Conservation (phyloP, 2,113 vertebrate genomes). For the Echinops telfairi region DNA sequence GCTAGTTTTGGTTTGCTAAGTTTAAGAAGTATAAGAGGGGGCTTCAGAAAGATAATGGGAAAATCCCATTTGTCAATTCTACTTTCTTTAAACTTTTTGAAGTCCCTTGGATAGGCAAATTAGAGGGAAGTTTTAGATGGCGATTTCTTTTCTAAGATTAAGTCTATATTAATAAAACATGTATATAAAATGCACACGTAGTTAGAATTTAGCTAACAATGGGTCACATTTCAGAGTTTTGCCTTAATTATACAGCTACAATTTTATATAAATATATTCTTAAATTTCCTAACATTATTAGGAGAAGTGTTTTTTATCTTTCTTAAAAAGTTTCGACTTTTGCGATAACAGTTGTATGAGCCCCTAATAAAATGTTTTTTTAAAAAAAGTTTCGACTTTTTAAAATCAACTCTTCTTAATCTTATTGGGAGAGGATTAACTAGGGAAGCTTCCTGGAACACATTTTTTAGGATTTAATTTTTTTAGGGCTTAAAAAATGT, state of each 20-base stretch:
- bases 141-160: not conserved
- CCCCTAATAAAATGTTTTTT: no score
- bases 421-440: not conserved
- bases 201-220: not conserved
- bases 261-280: not conserved
- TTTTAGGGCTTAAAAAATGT: not conserved
- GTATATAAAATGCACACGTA: not conserved
- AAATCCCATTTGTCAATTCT: no score
- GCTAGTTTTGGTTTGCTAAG: not conserved
- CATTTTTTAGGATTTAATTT: not conserved
- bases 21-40: not conserved
- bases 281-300: not conserved
- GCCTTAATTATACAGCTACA: not conserved
- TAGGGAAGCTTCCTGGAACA: not conserved
- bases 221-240: not conserved
- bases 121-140: not conserved
- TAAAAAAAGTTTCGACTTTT: not conserved
- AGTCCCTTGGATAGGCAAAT: not conserved
- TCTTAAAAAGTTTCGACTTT: slow-evolving; percentile 1
- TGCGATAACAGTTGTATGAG: no score
- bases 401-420: not conserved
- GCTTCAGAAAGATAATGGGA: no score
- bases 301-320: not conserved
- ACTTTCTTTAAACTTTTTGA: no score
- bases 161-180: not conserved